Conservation (phyloP, 2,888 invertebrate species). For the Diplolepis rosae region DNA sequence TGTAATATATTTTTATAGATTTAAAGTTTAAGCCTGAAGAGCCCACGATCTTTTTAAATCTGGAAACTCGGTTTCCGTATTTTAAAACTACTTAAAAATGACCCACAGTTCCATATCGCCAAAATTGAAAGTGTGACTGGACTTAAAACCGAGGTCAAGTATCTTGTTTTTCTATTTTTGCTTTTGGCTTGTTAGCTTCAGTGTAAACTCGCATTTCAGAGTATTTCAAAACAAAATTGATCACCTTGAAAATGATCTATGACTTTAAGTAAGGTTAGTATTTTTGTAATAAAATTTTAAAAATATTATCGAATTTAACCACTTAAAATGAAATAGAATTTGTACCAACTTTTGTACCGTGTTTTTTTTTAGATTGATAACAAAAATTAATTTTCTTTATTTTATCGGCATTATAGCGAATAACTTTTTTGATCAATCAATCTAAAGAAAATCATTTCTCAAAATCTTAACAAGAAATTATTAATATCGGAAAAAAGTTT, state of each 20-base stretch:
- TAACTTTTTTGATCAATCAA: too few relatives aligned
- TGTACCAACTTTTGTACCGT: too few relatives aligned
- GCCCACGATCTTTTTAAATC: not conserved
- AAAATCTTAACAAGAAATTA: too few relatives aligned
- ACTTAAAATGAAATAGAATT: too few relatives aligned
- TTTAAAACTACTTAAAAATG: not conserved
- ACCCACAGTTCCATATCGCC: not conserved
- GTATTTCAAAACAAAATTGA: not conserved
- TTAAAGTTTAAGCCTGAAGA: not conserved
- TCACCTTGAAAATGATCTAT: not conserved
- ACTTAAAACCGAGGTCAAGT: not conserved
- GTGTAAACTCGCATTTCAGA: not conserved
- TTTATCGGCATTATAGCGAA: too few relatives aligned
- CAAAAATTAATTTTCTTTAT: too few relatives aligned
- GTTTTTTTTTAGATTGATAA: too few relatives aligned
- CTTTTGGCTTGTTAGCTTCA: slow-evolving; percentile 14
- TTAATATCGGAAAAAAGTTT: not conserved
- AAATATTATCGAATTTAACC: too few relatives aligned
- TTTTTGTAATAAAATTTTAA: not conserved
- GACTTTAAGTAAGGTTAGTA: not conserved
- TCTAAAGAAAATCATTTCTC: too few relatives aligned
- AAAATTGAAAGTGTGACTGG: not conserved
- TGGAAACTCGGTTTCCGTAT: not conserved
- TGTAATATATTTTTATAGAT: not conserved
- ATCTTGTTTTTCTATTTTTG: slow-evolving; percentile 13